Conservation (phyloP, 1,140 invertebrate species). For the Drosophila melanogaster region DNA sequence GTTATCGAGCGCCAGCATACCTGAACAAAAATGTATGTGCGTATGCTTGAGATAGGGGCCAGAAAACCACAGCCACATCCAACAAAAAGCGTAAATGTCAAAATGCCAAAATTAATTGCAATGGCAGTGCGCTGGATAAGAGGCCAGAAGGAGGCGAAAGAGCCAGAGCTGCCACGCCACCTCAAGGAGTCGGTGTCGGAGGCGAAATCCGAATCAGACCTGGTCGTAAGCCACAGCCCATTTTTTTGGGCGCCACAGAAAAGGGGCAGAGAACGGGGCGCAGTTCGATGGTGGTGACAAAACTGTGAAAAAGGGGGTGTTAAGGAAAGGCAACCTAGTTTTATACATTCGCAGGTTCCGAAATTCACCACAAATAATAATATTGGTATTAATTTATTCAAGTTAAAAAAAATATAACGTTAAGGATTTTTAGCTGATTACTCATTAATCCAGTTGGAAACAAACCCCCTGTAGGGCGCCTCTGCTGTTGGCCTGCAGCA, state of each 20-base stretch:
- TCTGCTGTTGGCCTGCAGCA: constrained; percentile 16
- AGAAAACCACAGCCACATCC: constrained; percentile 22
- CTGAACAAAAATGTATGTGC: constrained; percentile 77
- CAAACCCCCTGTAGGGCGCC: constrained; percentile 29
- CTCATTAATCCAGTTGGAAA: no score
- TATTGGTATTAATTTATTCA: no score
- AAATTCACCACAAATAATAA: no score
- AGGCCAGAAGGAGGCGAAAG: constrained; percentile 8
- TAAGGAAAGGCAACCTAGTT: no score
- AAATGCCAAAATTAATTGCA: constrained; percentile 83
- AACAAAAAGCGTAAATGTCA: constrained; percentile 81
- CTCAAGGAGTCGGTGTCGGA: constrained; percentile 35
- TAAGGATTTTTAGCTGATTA: no score
- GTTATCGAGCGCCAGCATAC: constrained; percentile 73
- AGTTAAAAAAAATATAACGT: no score
- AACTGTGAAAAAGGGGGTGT: background rate
- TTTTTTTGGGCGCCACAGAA: constrained; percentile 60
- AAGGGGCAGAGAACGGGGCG: background rate
- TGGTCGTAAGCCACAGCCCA: constrained; percentile 54
- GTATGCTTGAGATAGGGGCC: constrained; percentile 70
- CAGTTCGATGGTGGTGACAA: constrained; percentile 4
- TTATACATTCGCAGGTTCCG: no score
- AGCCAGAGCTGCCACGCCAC: constrained; percentile 30
- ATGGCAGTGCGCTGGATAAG: constrained; percentile 77
- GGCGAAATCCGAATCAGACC: background rate